phyloP scores from a whole-genome alignment of 1,140 invertebrate genomes.

The Grapholita molesta region DNA sequence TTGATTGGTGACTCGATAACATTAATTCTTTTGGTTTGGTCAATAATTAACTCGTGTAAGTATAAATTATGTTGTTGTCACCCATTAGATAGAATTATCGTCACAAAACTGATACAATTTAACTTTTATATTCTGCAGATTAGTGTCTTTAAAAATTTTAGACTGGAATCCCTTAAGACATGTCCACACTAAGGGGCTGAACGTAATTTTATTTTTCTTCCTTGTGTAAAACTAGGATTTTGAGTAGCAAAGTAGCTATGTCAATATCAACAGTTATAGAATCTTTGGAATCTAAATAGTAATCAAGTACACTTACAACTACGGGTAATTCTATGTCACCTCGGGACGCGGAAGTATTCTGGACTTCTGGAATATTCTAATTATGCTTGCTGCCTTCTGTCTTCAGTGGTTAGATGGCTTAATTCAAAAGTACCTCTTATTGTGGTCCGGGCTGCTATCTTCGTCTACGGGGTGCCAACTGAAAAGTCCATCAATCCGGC shows the following conservation, averaged over 20 bases:
- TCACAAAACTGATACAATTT: no score
- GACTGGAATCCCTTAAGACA: no score
- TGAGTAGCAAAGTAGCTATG: background rate
- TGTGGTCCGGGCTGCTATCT: constrained; percentile 31
- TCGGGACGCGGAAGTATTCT: constrained; percentile 42
- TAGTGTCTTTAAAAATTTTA: no score
- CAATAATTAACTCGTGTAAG: no score
- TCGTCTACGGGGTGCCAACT: constrained; percentile 62
- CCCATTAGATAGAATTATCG: no score
- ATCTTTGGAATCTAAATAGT: constrained; percentile 35
- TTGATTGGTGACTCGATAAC: no score
- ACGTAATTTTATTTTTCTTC: no score
- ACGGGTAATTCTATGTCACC: constrained; percentile 66
- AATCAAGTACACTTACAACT: constrained; percentile 38
- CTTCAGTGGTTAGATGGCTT: constrained; percentile 44
- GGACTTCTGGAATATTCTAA: constrained; percentile 26
- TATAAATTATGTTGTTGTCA: no score
- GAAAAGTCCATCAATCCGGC: constrained; percentile 73
- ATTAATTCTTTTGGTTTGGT: no score
- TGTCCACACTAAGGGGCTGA: no score
- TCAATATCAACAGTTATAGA: background rate
- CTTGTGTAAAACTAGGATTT: background rate
- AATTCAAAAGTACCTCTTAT: constrained; percentile 72
- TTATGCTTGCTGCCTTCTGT: constrained; percentile 22
- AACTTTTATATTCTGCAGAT: no score